Percentiles rank a stretch among this genome's conserved stretches.
These are phyloP conservation scores for Eubasilissa regina DNA, from an alignment of 1,140 invertebrate species.

Conservation along the genomic window DNA sequence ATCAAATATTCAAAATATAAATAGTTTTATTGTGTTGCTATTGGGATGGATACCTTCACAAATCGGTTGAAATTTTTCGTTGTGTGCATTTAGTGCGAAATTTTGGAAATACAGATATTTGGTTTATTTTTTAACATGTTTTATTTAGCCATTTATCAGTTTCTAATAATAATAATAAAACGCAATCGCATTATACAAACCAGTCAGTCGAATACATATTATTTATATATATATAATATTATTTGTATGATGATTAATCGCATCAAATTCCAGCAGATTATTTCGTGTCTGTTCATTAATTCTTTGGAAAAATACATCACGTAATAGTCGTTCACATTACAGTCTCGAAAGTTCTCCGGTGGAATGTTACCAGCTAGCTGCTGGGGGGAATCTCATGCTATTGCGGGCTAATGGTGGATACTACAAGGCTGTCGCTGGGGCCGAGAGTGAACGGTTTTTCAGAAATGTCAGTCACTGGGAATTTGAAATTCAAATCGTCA, in stretches of 20 bases:
- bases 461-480: constrained; percentile 61
- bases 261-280: constrained; percentile 6
- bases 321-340: constrained; percentile 34
- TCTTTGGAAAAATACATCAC: constrained; percentile 40
- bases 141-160: no score
- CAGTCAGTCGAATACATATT: constrained; percentile 29
- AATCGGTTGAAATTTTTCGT: no score
- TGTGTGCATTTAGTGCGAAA: no score
- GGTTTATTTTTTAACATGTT: no score
- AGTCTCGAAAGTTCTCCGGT: constrained; percentile 43
- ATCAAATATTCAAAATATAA: no score
- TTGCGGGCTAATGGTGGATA: constrained; percentile 49
- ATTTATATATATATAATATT: constrained; percentile 17
- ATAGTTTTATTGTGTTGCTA: no score
- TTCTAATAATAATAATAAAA: no score
- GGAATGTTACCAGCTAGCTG: constrained; percentile 46
- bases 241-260: neutral
- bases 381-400: constrained; percentile 34
- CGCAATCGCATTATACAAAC: constrained; percentile 9
- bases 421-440: constrained; percentile 23
- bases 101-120: no score
- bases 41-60: no score
- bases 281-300: constrained; percentile 9
- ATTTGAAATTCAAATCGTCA: constrained; percentile 66
- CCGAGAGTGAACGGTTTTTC: constrained; percentile 44